These are phyloP conservation scores for Siniperca knerii DNA, from an alignment of 2,113 vertebrate genomes.

Conservation along the genomic window DNA sequence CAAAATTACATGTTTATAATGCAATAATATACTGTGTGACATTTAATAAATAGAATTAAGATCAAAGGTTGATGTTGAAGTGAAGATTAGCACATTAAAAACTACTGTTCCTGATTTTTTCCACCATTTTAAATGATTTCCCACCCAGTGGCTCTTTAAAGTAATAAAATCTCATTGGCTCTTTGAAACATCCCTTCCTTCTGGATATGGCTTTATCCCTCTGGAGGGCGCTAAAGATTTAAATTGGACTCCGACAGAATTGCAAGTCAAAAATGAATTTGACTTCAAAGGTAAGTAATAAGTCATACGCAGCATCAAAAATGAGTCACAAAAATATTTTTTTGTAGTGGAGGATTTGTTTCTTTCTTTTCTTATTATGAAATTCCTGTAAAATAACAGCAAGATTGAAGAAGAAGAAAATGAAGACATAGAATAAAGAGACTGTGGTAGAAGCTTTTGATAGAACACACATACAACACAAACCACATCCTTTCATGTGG, in stretches of 20 bases:
- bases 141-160: not conserved
- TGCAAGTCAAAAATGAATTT: not conserved
- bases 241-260: not conserved
- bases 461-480: not conserved
- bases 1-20: not conserved
- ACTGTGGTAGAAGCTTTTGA: not conserved
- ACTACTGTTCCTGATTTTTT: not conserved
- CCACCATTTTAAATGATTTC: not conserved
- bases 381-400: not conserved
- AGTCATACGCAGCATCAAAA: not conserved
- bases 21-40: not conserved
- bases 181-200: not conserved
- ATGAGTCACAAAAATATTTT: constrained; percentile 28
- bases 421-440: not conserved
- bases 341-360: not conserved
- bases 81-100: not conserved
- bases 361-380: constrained; percentile 1
- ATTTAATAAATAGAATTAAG: not conserved
- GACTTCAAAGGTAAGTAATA: not conserved
- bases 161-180: not conserved
- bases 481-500: constrained; percentile 48
- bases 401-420: not conserved
- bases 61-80: not conserved
- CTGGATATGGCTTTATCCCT: constrained; percentile 26
- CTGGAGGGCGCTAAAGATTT: constrained; percentile 58